phyloP scores from a whole-genome alignment of 2,113 vertebrate species.

The Xiphias gladius region DNA sequence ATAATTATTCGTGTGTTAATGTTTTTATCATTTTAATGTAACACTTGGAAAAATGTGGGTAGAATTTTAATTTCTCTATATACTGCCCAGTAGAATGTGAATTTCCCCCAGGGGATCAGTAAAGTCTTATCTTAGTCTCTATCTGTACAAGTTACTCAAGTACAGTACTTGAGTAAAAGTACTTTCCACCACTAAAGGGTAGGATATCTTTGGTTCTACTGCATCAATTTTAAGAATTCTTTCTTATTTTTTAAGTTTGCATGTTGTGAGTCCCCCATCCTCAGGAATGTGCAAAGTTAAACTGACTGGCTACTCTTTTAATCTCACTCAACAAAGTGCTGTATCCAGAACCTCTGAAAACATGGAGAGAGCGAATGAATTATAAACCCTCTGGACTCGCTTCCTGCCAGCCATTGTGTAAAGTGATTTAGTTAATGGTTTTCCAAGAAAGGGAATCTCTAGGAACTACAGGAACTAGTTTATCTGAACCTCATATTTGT shows the following conservation, averaged over 20 bases:
- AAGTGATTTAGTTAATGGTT: constrained; percentile 53
- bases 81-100: background rate
- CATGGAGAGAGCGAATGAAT: constrained; percentile 17
- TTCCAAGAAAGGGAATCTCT: constrained; percentile 55
- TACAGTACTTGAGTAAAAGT: too few relatives aligned
- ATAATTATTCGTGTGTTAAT: too few relatives aligned
- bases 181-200: background rate
- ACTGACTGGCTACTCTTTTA: background rate
- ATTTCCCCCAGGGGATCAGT: background rate
- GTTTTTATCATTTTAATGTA: background rate
- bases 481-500: constrained; percentile 19
- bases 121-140: background rate
- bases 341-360: constrained; percentile 44
- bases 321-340: constrained; percentile 25
- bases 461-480: constrained; percentile 43
- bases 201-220: background rate
- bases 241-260: background rate
- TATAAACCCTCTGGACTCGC: constrained; percentile 15
- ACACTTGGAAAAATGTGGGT: too few relatives aligned
- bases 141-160: too few relatives aligned
- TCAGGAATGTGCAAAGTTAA: background rate
- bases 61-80: background rate
- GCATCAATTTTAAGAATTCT: background rate
- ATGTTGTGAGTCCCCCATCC: background rate
- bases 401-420: constrained; percentile 59